Base-by-base conservation (phyloP, 2,888 invertebrate genomes). In the Petrolisthes manimaculis region DNA sequence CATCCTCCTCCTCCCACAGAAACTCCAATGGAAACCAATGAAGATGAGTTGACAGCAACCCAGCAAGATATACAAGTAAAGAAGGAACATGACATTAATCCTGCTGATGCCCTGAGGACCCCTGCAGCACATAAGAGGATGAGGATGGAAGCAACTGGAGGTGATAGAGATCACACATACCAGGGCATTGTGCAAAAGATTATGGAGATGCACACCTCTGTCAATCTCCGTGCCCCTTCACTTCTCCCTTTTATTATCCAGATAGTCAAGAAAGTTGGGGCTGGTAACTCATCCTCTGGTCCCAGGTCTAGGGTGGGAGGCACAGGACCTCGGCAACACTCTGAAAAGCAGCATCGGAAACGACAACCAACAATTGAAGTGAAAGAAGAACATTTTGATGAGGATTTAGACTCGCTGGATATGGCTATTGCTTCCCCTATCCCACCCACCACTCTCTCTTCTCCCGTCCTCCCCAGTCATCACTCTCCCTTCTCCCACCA, bases 171-270 rank as follows among this genome's bases (percentile, higher is more conserved):
- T 37, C 89, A 89, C 61, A 86, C 85, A 5, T 85, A 89, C 82
- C 89, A 89, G 56, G 81, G 82, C 75, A 85, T 89, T 54, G 74
- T 89, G 89, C 82, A 89, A 24, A 89, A 89, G 74, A 83, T 89
- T 37, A 89, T 86, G 85, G 89, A 89, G 53, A 78, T 89, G 89
- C 77, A 83, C n/a, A 78, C 67, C 21, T 89, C 89, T 53, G 82
- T 80, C 56, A 82, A 89, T 69, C 21, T 86, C 21, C 85, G 77
- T 5, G 83, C 82, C 53, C 89, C 89, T 1, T 78, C 81, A 14
- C 71, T 89, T 37, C 88, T 88, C 8, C 89, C 89, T 8, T 83
- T 85, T 37, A 86, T 89, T 51, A 78, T 86, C 3, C 89, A 89
- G 78, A 89, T 89, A 24, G 85, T 89, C 37, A 85, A 89, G 54